Percentiles rank a stretch among this genome's conserved stretches.
Evolutionary conservation across 2,888 invertebrate species (phyloP).

Genomic region (Taphrorychus bicolor): DNA sequence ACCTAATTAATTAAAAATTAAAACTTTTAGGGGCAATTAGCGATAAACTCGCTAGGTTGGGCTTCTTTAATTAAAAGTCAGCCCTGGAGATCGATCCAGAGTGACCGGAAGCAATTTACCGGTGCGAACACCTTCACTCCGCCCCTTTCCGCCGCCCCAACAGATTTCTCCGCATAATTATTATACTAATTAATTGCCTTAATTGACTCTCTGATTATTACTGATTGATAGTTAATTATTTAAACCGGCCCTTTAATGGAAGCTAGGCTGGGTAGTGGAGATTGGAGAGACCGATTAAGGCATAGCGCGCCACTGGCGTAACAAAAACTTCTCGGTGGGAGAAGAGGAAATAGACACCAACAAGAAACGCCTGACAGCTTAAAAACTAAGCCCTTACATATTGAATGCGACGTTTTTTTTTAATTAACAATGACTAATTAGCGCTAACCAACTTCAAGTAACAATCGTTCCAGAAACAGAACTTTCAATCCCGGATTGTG

Average conservation of each 20-base stretch:
- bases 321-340: too few relatives aligned
- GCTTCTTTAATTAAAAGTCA: constrained; percentile 32
- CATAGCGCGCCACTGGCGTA: background rate
- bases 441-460: constrained; percentile 50
- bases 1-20: constrained; percentile 1
- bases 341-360: too few relatives aligned
- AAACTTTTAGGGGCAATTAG: constrained; percentile 1
- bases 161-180: constrained; percentile 41
- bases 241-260: constrained; percentile 20
- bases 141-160: constrained; percentile 39
- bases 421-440: constrained; percentile 55
- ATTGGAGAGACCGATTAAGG: background rate
- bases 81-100: constrained; percentile 33
- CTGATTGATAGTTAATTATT: constrained; percentile 49
- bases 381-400: constrained; percentile 37
- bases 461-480: constrained; percentile 47
- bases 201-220: constrained; percentile 49
- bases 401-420: constrained; percentile 45
- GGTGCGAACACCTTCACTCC: constrained; percentile 44
- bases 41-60: constrained; percentile 40
- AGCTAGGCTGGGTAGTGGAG: background rate
- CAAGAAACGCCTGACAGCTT: constrained; percentile 32
- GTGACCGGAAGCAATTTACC: constrained; percentile 48
- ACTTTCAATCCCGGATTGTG: constrained; percentile 48
- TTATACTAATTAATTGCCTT: constrained; percentile 49